Percentiles rank a stretch among this genome's conserved stretches.
phyloP scores from a whole-genome alignment of 2,113 vertebrate species.

The Fulmarus glacialis region DNA sequence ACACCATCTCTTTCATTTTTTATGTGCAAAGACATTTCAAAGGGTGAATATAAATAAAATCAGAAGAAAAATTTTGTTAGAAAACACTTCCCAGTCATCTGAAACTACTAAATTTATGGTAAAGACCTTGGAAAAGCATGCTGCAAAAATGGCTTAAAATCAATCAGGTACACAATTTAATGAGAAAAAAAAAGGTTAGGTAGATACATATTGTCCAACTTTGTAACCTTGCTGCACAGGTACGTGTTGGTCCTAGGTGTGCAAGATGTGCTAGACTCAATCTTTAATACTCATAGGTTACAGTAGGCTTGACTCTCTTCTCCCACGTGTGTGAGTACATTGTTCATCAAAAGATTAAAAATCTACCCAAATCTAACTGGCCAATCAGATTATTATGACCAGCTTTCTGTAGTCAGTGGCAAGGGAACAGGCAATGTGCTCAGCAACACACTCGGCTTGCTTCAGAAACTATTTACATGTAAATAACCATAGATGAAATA shows the following conservation, averaged over 20 bases:
- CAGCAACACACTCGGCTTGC: neutral
- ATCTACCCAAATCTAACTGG: neutral
- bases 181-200: neutral
- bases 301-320: neutral
- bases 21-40: neutral
- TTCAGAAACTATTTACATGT: neutral
- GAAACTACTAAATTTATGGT: neutral
- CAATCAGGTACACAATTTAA: neutral
- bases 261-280: neutral
- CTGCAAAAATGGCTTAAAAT: neutral
- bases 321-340: rapidly evolving
- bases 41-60: neutral
- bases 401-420: neutral
- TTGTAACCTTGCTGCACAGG: neutral
- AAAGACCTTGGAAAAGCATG: neutral
- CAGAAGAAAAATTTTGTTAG: neutral
- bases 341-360: neutral
- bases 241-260: neutral
- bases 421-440: neutral
- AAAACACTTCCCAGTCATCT: neutral
- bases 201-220: neutral
- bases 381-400: neutral
- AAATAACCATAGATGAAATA: neutral
- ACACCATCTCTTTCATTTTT: neutral
- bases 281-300: neutral